phyloP scores from a whole-genome alignment of 2,113 vertebrate species.

The Hemiscyllium ocellatum region DNA sequence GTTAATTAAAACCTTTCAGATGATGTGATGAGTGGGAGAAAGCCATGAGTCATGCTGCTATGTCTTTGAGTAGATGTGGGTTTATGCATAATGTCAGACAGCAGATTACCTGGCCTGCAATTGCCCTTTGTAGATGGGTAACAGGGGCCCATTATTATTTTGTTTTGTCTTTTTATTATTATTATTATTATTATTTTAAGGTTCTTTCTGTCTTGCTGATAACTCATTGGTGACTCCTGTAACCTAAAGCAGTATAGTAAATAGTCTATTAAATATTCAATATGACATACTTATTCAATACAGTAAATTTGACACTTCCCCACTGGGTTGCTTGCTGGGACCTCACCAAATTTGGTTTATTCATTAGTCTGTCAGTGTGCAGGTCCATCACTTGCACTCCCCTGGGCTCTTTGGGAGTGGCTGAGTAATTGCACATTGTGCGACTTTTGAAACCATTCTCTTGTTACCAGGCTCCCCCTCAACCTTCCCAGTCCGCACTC shows the following conservation, averaged over 20 bases:
- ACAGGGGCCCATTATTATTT: background rate
- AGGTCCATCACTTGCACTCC: background rate
- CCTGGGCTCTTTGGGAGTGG: slow-evolving; percentile 8
- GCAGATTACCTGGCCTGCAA: background rate
- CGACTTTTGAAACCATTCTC: slow-evolving; percentile 1
- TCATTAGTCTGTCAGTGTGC: slow-evolving; percentile 13
- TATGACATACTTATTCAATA: background rate
- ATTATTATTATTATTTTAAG: background rate
- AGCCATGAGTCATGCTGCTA: background rate
- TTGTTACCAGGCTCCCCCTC: background rate
- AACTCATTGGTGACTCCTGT: background rate
- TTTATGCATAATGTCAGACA: background rate
- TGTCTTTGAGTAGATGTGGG: background rate
- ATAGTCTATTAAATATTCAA: no score
- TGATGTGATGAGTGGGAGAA: background rate
- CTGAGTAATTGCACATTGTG: slow-evolving; percentile 32
- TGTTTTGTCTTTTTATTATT: background rate
- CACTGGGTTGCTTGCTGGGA: background rate
- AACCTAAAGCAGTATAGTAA: background rate
- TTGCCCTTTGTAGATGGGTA: background rate
- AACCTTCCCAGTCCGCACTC: background rate
- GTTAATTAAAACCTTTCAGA: slow-evolving; percentile 12
- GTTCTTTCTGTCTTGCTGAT: background rate
- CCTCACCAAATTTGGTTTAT: background rate
- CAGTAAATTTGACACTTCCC: background rate